Evolutionary conservation across 2,113 vertebrate genomes (phyloP).

Genomic region (Passerina amoena): DNA sequence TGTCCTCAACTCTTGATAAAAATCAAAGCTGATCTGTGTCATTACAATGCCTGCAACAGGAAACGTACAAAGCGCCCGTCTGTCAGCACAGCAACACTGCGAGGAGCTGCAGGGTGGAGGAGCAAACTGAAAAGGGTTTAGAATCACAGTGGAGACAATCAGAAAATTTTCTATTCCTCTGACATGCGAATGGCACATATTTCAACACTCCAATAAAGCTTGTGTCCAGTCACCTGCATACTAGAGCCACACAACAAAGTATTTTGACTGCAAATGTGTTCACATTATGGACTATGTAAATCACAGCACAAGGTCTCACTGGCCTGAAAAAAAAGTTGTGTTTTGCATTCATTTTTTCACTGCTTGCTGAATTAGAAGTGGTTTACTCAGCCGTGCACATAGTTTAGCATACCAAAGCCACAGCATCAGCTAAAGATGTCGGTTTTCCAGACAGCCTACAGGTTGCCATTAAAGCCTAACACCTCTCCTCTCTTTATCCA

Average conservation of each 20-base stretch:
- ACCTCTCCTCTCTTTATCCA: not conserved
- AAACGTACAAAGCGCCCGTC: not conserved
- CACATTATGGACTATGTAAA: not conserved
- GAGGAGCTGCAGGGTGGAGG: not conserved
- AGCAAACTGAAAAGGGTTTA: not conserved
- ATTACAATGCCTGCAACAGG: not conserved
- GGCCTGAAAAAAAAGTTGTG: conserved; percentile 12
- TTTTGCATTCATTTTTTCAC: not conserved
- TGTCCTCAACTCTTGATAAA: not conserved
- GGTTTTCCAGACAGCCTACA: not conserved
- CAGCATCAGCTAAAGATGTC: not conserved
- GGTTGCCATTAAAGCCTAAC: not conserved
- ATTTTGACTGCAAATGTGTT: conserved; percentile 2
- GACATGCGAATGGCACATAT: not conserved
- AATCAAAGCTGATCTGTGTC: conserved; percentile 19
- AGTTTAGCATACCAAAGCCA: conserved; percentile 3
- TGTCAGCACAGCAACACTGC: not conserved
- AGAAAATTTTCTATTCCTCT: not conserved
- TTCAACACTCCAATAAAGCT: not conserved
- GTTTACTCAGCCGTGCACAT: not conserved
- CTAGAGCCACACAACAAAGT: not conserved
- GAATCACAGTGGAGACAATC: not conserved
- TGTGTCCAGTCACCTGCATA: not conserved
- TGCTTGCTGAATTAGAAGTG: not conserved
- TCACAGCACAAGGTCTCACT: not conserved